Conservation (phyloP, 2,113 vertebrate genomes). For the Empidonax traillii region DNA sequence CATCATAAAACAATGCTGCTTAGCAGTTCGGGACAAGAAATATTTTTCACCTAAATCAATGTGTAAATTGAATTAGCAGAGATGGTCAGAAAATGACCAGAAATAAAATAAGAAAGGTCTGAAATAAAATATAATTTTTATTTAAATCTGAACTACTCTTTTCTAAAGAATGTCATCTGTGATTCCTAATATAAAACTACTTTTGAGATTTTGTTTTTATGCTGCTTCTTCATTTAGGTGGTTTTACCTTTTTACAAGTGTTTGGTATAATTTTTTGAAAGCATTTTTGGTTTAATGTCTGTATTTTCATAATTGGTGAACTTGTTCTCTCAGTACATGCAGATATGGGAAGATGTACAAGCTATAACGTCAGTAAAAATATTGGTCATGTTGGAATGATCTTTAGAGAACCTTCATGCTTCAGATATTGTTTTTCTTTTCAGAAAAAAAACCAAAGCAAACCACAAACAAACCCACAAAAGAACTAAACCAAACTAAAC, state of each 20-base stretch:
- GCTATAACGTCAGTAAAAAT: not conserved
- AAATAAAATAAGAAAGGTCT: not conserved
- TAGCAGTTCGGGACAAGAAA: not conserved
- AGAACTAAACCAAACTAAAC: not conserved
- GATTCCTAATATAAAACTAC: not conserved
- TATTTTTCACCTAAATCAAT: not conserved
- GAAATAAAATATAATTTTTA: not conserved
- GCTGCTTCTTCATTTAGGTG: not conserved
- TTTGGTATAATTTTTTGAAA: not conserved
- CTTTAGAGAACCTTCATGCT: not conserved
- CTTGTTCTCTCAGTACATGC: not conserved
- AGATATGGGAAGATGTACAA: not conserved
- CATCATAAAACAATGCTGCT: not conserved
- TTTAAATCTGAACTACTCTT: not conserved
- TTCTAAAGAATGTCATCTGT: not conserved
- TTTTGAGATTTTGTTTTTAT: not conserved
- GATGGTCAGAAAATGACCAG: not conserved
- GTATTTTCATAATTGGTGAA: not conserved
- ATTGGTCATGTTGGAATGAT: not conserved
- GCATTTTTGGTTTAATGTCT: not conserved
- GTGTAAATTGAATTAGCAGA: not conserved
- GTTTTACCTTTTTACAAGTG: not conserved
- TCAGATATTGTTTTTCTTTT: not conserved
- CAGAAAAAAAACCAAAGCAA: not conserved
- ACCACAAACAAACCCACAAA: not conserved